Percentiles rank a stretch among this genome's conserved stretches.
Conservation (phyloP, 2,888 invertebrate species). For the Seladonia tumulorum region DNA sequence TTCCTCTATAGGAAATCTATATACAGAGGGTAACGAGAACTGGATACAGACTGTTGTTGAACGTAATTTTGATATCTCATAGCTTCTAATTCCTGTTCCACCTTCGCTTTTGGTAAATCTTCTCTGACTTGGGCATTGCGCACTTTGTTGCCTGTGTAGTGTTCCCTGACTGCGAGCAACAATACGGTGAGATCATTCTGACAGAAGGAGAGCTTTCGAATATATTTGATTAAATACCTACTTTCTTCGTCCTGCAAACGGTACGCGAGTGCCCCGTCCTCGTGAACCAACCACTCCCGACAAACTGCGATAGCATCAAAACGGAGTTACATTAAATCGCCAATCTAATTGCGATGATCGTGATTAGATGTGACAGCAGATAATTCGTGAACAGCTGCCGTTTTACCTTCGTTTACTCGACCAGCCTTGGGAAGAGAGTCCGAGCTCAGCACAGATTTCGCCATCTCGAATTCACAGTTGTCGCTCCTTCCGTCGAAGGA, state of each 20-base stretch:
- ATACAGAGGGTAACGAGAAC: not conserved
- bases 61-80: conserved; percentile 86
- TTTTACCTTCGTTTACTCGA: conserved; percentile 88
- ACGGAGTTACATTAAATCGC: conserved; percentile 46
- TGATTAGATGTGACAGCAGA: conserved; percentile 46
- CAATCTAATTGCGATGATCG: conserved; percentile 43
- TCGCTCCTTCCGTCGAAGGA: not conserved
- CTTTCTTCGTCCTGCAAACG: conserved; percentile 93
- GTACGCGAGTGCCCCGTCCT: conserved; percentile 93
- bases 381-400: conserved; percentile 23
- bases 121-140: conserved; percentile 91
- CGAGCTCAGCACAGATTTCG: conserved; percentile 80
- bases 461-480: conserved; percentile 73
- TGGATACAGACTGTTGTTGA: conserved; percentile 87
- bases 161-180: conserved; percentile 87
- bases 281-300: conserved; percentile 93
- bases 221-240: conserved; percentile 80
- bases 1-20: too few species aligned
- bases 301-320: conserved; percentile 87
- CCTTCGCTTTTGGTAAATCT: conserved; percentile 91
- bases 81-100: conserved; percentile 90
- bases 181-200: conserved; percentile 1
- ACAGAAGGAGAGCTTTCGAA: not conserved
- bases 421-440: conserved; percentile 88
- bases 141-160: conserved; percentile 90